Conservation (phyloP, 1,140 invertebrate genomes). For the Trissolcus basalis region DNA sequence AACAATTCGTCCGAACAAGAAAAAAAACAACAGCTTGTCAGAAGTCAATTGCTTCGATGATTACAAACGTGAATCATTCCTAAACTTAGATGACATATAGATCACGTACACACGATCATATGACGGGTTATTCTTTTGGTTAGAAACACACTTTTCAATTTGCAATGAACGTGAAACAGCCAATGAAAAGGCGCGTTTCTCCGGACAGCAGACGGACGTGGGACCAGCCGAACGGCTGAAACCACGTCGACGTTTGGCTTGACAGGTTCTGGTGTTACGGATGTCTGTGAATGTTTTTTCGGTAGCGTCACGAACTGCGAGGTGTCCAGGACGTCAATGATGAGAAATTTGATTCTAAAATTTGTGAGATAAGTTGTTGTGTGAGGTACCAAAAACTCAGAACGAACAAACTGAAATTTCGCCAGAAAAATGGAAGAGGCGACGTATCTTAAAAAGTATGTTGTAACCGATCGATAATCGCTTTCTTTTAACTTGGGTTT, state of each 20-base stretch:
- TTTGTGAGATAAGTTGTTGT: no score
- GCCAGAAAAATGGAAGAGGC: slow-evolving; percentile 69
- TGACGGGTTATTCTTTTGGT: neutral
- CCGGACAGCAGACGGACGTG: neutral
- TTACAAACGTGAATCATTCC: slow-evolving; percentile 41
- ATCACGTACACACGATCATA: slow-evolving; percentile 11
- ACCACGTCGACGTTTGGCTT: slow-evolving; percentile 7
- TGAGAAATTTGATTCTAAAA: slow-evolving; percentile 10
- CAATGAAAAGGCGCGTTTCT: neutral
- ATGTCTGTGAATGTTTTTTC: slow-evolving; percentile 31
- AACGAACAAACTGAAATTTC: neutral
- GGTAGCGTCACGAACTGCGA: slow-evolving; percentile 8
- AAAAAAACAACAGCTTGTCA: slow-evolving; percentile 13
- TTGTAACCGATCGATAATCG: slow-evolving; percentile 34
- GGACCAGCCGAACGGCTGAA: neutral
- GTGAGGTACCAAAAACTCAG: neutral
- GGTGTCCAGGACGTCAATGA: neutral
- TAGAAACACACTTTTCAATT: neutral
- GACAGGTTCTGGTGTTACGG: slow-evolving; percentile 32
- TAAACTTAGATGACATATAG: slow-evolving; percentile 31
- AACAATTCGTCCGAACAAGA: neutral
- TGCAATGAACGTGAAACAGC: neutral
- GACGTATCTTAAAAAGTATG: slow-evolving; percentile 72
- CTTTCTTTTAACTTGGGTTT: slow-evolving; percentile 75
- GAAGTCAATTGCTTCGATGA: slow-evolving; percentile 4